Evolutionary conservation across 2,888 invertebrate species (phyloP), one percentile per base, ranked within the genome.

Genomic region (Polymixis lichenea): DNA sequence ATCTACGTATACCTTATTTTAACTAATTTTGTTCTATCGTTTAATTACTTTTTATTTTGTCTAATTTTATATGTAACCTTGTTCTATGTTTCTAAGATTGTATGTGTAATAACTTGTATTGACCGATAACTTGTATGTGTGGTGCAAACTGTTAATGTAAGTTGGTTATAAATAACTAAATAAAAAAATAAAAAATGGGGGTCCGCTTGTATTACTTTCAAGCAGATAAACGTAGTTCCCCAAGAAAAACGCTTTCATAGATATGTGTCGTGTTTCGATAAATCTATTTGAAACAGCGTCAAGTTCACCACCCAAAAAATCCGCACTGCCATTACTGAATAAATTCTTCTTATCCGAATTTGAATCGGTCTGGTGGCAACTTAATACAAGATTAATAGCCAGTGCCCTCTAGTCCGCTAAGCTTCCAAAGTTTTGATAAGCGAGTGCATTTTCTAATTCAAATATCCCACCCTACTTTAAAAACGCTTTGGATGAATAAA

Each of bases 391-490:
- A 55, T 62, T 62, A 25, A 55, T 43, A 22, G 51, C 22, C 46
- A 22, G 2, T 15, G 19, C 13, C 28, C 13, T 32, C 17, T 25
- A 58, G 28, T 25, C 28, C 0, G 1, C 8, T 61, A 46, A 51
- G 32, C 25, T 53, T 32, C 19, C 2, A 67, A 72, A 43, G 74
- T 85, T 86, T 79, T 77, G 49, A 79, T 86, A 84, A 77, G 68
- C 56, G 55, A 88, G 75, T 78, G 74, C 73, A 49, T 58, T 80
- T 66, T 56, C 38, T 69, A 75, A 83, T 80, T 83, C 61, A 67
- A 82, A 78, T 68, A 67, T 58, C 19, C 73, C 28, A 74, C 53
- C 78, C 77, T 79, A 77, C 78, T 86, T 76, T 46, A 70, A 83
- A 79, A 62, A 71, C 67, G 75, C 72, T 80, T 80, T 65, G 43